Base-by-base conservation (phyloP, 2,888 invertebrate species). In the Dolichomitus sp. region DNA sequence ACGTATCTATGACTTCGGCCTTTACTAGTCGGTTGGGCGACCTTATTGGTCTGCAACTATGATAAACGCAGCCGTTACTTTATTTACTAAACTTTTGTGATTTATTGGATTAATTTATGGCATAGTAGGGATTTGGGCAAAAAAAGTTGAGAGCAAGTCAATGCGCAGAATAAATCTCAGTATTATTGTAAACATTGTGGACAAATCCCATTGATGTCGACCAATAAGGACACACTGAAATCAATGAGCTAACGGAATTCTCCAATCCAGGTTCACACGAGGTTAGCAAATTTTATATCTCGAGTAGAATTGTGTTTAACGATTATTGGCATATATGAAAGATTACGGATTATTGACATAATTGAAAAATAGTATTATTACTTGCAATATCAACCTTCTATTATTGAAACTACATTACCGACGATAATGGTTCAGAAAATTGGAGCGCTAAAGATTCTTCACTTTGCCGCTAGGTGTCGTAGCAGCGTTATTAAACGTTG, bases 1-100 rank as follows among this genome's bases (percentile, higher is more conserved):
- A 27, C n/a, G 57, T 27, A 30, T n/a, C 14, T 57, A n/a, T 57
- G 57, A 57, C 30, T 57, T 57, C 6, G 57, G 30, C 23, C 12
- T 30, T 30, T 57, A 23, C 5, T 30, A 57, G 12, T 57, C 30
- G 12, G 14, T 57, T n/a, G 11, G 19, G 11, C 52, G 52, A 57
- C 4, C 30, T 57, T 27, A 57, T 57, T 57, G 57, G 57, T 54
- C 30, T 11, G 30, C 14, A 14, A 14, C 37, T 14, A n/a, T 14
- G 30, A n/a, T 30, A 12, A 54, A 54, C 27, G 27, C 5, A 11
- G 57, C 27, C 19, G 27, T 54, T 30, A 4, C 12, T 54, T 54
- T 2, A 12, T 54, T 54, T 54, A 7, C 19, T 2, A 50, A 19
- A 50, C 1, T 50, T 50, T n/a, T 2, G 17, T 19, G 19, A 50